A percentile compares a stretch with the other conserved stretches of the same genome.
These are phyloP conservation scores for Gadopsis marmoratus DNA, from an alignment of 2,797 vertebrate species.

Conservation along the genomic window DNA sequence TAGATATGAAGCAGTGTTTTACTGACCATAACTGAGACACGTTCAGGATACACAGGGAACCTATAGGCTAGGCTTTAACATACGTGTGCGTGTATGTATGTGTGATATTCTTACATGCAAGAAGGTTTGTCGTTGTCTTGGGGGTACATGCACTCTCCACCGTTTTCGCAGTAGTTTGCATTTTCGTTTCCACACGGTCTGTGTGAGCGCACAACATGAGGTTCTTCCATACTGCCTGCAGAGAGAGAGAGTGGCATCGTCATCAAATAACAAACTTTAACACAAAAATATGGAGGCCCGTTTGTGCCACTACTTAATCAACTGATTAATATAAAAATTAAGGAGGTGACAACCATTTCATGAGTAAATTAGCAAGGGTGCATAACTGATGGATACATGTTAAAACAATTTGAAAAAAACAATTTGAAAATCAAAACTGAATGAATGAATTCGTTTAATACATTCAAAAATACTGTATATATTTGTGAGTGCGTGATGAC, in stretches of 20 bases:
- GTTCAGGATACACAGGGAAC: not conserved
- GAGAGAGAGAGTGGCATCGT: not conserved
- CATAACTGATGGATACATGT: not conserved
- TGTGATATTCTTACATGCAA: constrained; percentile 74
- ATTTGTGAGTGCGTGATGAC: not conserved
- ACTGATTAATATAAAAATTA: not conserved
- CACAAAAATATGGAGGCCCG: not conserved
- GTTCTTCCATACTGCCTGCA: constrained; percentile 58
- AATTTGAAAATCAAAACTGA: not conserved
- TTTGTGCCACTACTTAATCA: not conserved
- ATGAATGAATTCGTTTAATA: not conserved
- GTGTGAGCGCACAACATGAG: constrained; percentile 32
- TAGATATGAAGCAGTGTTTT: not conserved
- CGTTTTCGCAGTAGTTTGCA: constrained; percentile 73
- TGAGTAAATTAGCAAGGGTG: not conserved
- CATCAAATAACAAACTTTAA: not conserved
- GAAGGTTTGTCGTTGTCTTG: constrained; percentile 69
- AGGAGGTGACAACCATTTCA: not conserved
- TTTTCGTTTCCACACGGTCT: constrained; percentile 63
- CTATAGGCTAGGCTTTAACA: not conserved
- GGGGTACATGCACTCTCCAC: constrained; percentile 75
- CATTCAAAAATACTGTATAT: not conserved
- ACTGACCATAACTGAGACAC: not conserved
- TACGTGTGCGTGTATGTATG: not conserved
- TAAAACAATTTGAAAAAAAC: not conserved